Evolutionary conservation across 1,140 invertebrate genomes (phyloP), one percentile per base, ranked within the genome.

Genomic region (Drosophila miranda): DNA sequence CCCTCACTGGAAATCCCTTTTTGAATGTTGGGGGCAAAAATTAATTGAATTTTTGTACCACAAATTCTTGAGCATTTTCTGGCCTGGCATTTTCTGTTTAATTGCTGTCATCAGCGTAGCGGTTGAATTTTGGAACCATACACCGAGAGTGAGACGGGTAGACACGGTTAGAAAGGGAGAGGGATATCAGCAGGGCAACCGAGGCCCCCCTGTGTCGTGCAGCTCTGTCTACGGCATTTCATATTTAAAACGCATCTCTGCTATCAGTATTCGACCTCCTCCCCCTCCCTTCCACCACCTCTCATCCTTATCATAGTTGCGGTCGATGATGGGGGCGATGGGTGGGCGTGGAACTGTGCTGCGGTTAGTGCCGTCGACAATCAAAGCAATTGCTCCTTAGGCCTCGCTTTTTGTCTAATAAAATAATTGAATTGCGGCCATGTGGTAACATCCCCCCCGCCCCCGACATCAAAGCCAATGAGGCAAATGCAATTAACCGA

Each of bases 11-110:
- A 5, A 19, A 48, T 23, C 55, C 55, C 59, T 64, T 70, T 66
- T 43, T 61, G 38, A 57, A 52, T 54, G 44, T 60, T 70, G 8
- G 54, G 54, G 73, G 60, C 57, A 56, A 77, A 86, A 87, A 86
- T 86, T 86, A 86, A 86, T 86, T 86, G 81, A 86, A 86, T 86
- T 86, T 86, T 86, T 86, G 81, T 86, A 87, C 82, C 82, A 78
- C 82, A 86, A 86, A 81, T 87, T 86, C 81, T 86, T 72, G 70
- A 86, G 62, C 62, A 86, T 87, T 87, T 75, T 84, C 68, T 61
- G 72, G 73, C 38, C 74, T 63, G 64, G 66, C 78, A 87, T 86
- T 87, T 86, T 80, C 56, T 76, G 64, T 87, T 86, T 87, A 86
- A 86, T 81, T 86, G 69, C 81, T 87, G 69, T 64, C 74, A 87